Evolutionary conservation across 2,797 vertebrate species (phyloP).

Genomic region (Holocentrus rufus): DNA sequence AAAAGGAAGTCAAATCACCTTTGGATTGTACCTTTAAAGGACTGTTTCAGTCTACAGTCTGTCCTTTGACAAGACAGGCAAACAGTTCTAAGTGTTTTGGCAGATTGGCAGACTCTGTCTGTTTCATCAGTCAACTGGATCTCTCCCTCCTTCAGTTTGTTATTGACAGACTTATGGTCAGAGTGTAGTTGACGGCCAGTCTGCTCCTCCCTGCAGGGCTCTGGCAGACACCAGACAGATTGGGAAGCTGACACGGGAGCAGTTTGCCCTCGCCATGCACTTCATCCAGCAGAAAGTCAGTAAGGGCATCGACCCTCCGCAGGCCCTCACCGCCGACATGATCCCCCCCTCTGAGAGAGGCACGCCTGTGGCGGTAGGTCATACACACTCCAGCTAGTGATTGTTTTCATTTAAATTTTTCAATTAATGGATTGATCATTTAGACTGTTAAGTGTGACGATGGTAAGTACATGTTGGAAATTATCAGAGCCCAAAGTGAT

Average conservation of each 20-base stretch:
- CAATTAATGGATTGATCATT: too few species aligned
- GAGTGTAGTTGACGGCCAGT: background rate
- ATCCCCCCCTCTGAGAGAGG: constrained; percentile 93
- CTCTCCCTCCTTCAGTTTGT: background rate
- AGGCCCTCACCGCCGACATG: constrained; percentile 91
- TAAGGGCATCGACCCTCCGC: constrained; percentile 95
- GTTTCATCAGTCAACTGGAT: background rate
- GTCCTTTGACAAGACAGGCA: too few species aligned
- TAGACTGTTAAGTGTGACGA: too few species aligned
- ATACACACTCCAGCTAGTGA: background rate
- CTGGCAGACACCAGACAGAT: constrained; percentile 95
- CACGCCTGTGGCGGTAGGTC: constrained; percentile 87
- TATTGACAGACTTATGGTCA: background rate
- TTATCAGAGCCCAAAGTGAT: too few species aligned
- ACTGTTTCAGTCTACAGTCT: too few species aligned
- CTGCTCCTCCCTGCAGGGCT: constrained; percentile 82
- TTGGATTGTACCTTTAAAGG: too few species aligned
- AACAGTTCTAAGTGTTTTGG: too few species aligned
- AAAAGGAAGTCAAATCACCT: too few species aligned
- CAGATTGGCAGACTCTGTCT: too few species aligned
- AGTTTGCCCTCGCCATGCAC: constrained; percentile 96
- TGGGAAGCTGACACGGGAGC: constrained; percentile 94
- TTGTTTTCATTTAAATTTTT: background rate
- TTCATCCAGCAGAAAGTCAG: constrained; percentile 98
- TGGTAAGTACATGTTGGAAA: too few species aligned